Conservation (phyloP, 2,888 invertebrate genomes). For the Dryadula phaetusa region DNA sequence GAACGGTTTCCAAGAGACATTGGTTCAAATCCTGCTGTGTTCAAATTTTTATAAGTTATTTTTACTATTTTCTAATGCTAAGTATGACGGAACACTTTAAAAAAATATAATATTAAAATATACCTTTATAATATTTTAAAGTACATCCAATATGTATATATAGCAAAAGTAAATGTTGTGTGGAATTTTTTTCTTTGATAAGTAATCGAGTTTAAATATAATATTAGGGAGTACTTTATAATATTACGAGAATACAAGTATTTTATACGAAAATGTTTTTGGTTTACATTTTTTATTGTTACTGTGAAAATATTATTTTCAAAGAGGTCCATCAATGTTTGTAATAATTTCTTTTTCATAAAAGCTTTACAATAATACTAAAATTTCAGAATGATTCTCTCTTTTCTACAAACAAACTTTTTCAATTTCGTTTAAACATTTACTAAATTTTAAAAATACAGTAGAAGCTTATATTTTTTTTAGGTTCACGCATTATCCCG, state of each 20-base stretch:
- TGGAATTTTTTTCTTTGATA: neutral
- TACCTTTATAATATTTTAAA: too few species aligned
- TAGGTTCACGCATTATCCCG: too few species aligned
- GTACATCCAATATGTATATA: too few species aligned
- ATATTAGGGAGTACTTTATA: neutral
- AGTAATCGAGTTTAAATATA: neutral
- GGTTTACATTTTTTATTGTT: conserved; percentile 2
- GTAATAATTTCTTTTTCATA: conserved; percentile 13
- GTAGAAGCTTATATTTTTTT: neutral
- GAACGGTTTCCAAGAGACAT: too few species aligned
- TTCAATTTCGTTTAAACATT: neutral
- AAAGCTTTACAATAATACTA: conserved; percentile 15
- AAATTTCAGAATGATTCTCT: conserved; percentile 1
- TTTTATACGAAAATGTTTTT: too few species aligned
- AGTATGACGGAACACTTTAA: too few species aligned
- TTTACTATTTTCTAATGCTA: too few species aligned
- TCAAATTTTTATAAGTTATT: too few species aligned
- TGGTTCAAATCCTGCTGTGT: too few species aligned
- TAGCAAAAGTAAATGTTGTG: neutral
- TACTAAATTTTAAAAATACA: neutral
- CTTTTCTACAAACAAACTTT: neutral
- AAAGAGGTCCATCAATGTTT: conserved; percentile 21
- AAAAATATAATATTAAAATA: too few species aligned
- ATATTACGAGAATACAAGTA: neutral
- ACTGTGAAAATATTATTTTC: neutral